Evolutionary conservation across 2,888 invertebrate species (phyloP).

Genomic region (Schrankia costaestrigalis): DNA sequence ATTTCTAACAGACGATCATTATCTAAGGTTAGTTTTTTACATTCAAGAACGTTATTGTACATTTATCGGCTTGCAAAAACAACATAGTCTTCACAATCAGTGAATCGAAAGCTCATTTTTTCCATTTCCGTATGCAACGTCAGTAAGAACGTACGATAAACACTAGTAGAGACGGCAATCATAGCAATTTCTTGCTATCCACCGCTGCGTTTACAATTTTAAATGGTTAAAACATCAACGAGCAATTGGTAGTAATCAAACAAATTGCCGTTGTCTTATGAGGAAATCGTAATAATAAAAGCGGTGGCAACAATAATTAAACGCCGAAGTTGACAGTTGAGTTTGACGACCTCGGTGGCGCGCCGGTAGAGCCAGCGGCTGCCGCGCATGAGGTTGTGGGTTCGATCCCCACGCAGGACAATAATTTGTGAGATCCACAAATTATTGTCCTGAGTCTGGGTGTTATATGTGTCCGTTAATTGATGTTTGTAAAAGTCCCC

Average conservation of each 20-base stretch:
- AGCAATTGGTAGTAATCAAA: slow-evolving; percentile 70
- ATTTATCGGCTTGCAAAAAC: slow-evolving; percentile 59
- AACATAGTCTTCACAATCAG: slow-evolving; percentile 47
- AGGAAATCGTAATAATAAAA: slow-evolving; percentile 68
- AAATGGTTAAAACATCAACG: slow-evolving; percentile 69
- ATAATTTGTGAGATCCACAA: no score
- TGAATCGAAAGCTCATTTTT: slow-evolving; percentile 55
- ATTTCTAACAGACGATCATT: slow-evolving; percentile 32
- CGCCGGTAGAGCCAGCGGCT: no score
- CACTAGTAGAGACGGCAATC: slow-evolving; percentile 48
- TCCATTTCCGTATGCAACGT: slow-evolving; percentile 44
- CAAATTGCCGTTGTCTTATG: slow-evolving; percentile 68
- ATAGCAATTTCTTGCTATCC: slow-evolving; percentile 61
- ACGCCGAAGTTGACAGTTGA: no score
- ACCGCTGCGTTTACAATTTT: slow-evolving; percentile 57
- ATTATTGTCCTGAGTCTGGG: no score
- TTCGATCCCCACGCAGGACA: no score
- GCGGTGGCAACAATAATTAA: slow-evolving; percentile 68
- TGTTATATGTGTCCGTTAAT: no score
- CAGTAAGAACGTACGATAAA: slow-evolving; percentile 49
- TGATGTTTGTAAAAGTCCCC: no score
- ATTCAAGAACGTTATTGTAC: slow-evolving; percentile 38
- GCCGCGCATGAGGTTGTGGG: no score
- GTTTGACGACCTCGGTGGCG: no score
- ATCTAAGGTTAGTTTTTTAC: slow-evolving; percentile 32